Evolutionary conservation across 2,113 vertebrate genomes (phyloP).

Genomic region (Gavialis gangeticus): DNA sequence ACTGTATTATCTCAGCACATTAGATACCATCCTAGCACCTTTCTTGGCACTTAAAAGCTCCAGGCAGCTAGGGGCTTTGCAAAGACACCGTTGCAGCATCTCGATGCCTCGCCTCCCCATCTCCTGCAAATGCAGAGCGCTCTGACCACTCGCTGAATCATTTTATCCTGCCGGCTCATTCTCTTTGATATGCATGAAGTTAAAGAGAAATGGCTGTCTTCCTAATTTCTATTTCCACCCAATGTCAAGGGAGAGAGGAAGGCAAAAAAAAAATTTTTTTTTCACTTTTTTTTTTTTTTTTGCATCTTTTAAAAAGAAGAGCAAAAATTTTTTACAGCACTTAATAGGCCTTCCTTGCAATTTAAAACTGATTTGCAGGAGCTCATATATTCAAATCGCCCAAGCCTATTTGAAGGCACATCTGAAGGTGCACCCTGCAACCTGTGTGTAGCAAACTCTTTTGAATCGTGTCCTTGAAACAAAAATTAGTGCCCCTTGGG

Average conservation of each 20-base stretch:
- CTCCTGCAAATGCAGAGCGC: not conserved
- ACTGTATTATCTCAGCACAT: not conserved
- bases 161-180: constrained; percentile 65
- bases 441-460: constrained; percentile 82
- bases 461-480: constrained; percentile 87
- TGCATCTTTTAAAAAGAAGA: constrained; percentile 74
- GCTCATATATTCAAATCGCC: constrained; percentile 83
- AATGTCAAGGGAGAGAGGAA: constrained; percentile 70
- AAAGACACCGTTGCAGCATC: constrained; percentile 46
- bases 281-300: constrained; percentile 68
- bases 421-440: constrained; percentile 83
- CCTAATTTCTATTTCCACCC: constrained; percentile 74
- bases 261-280: constrained; percentile 9
- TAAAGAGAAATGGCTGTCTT: constrained; percentile 68
- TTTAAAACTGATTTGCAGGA: constrained; percentile 80
- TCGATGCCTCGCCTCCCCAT: constrained; percentile 62
- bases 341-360: constrained; percentile 82
- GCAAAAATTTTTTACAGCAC: constrained; percentile 72
- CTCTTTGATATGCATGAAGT: constrained; percentile 79
- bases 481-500: constrained; percentile 81
- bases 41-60: constrained; percentile 5
- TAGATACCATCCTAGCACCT: constrained; percentile 1
- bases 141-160: constrained; percentile 29
- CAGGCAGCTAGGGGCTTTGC: constrained; percentile 1
- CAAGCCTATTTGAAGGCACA: constrained; percentile 83